These are phyloP conservation scores for Drosophila incognita DNA, from an alignment of 2,888 invertebrate genomes.

Conservation along the genomic window DNA sequence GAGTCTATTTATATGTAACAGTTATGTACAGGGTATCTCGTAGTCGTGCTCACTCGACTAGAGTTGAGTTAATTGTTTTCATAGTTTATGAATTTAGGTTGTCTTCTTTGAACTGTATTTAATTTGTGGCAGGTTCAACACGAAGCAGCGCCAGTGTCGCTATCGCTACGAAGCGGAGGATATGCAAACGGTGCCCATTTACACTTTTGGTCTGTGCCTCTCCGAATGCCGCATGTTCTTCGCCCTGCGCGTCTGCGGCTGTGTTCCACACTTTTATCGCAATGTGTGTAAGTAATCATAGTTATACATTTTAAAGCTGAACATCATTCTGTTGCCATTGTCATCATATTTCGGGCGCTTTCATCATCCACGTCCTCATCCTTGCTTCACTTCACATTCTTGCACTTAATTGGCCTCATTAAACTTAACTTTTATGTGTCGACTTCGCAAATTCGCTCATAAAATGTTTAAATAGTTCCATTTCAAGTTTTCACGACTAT, in stretches of 20 bases:
- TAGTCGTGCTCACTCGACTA: not conserved
- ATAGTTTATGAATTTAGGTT: not conserved
- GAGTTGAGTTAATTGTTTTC: not conserved
- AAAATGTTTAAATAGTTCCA: slow-evolving; percentile 69
- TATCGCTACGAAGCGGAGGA: slow-evolving; percentile 88
- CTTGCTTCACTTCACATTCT: slow-evolving; percentile 58
- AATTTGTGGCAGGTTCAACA: slow-evolving; percentile 85
- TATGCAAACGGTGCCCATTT: slow-evolving; percentile 88
- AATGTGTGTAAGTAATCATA: slow-evolving; percentile 86
- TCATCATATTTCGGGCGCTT: slow-evolving; percentile 8
- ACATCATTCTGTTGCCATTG: slow-evolving; percentile 1
- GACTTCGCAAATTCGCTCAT: slow-evolving; percentile 49
- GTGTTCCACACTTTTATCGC: slow-evolving; percentile 91
- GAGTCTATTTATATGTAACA: not conserved
- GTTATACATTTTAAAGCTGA: not conserved
- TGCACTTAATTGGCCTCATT: slow-evolving; percentile 74
- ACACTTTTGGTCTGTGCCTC: slow-evolving; percentile 89
- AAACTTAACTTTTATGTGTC: slow-evolving; percentile 69
- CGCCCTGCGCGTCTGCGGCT: slow-evolving; percentile 88
- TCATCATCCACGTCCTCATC: slow-evolving; percentile 15
- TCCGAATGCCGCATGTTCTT: slow-evolving; percentile 89
- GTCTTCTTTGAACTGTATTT: not conserved
- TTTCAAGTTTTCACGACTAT: slow-evolving; percentile 54
- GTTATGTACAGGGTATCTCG: not conserved
- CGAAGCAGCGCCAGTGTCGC: slow-evolving; percentile 89